Conservation (phyloP, 2,797 vertebrate genomes). For the Arrhamphus sclerolepis region DNA sequence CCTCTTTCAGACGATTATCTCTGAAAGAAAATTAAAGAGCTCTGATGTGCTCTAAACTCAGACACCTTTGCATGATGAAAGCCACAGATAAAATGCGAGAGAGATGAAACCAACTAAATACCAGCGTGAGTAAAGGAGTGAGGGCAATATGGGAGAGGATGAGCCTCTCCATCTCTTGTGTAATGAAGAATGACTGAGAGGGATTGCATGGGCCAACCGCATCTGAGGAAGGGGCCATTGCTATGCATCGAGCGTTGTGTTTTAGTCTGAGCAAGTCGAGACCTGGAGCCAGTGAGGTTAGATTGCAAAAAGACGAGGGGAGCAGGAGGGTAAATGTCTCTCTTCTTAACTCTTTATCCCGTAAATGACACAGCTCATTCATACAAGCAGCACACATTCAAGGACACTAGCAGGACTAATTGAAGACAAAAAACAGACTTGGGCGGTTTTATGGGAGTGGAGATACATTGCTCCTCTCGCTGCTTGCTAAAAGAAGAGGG, state of each 20-base stretch:
- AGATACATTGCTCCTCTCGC: conserved; percentile 30
- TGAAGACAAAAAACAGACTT: conserved; percentile 26
- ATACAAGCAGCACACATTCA: conserved; percentile 59
- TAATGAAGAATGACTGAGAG: conserved; percentile 81
- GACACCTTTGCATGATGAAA: conserved; percentile 57
- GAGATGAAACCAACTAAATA: conserved; percentile 59
- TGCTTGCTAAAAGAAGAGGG: conserved; percentile 9
- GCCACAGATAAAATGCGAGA: conserved; percentile 17
- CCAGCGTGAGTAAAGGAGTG: conserved; percentile 49
- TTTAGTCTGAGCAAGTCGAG: conserved; percentile 74
- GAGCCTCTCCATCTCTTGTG: conserved; percentile 74
- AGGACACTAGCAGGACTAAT: conserved; percentile 51
- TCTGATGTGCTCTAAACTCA: conserved; percentile 29
- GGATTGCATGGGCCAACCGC: conserved; percentile 75
- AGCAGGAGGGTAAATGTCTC: conserved; percentile 69
- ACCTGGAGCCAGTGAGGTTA: conserved; percentile 71
- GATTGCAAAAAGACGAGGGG: conserved; percentile 69
- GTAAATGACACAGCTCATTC: conserved; percentile 68
- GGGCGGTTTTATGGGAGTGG: conserved; percentile 15
- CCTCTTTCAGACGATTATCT: conserved; percentile 31
- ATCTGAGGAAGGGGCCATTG: conserved; percentile 73
- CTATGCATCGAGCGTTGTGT: conserved; percentile 74
- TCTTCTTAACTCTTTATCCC: conserved; percentile 62
- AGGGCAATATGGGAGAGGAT: conserved; percentile 68
- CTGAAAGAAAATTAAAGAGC: conserved; percentile 32